Conservation (phyloP, 1,140 invertebrate genomes). For the Wasmannia auropunctata region DNA sequence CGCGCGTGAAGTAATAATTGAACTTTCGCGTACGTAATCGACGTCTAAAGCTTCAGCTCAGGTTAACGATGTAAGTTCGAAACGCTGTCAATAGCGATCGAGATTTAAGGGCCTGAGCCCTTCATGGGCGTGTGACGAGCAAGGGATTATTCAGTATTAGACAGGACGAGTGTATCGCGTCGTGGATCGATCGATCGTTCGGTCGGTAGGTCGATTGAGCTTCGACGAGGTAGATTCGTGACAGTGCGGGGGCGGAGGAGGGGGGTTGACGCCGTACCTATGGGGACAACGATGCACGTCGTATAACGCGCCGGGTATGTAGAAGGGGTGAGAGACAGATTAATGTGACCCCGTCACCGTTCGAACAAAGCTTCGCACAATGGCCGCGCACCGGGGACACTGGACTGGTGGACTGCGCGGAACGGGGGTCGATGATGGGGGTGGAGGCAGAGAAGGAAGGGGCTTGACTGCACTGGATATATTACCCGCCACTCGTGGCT, state of each 20-base stretch:
- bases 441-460: conserved; percentile 68
- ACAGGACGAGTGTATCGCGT: conserved; percentile 11
- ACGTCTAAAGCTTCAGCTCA: conserved; percentile 58
- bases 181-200: conserved; percentile 64
- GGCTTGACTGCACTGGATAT: conserved; percentile 80
- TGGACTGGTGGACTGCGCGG: conserved; percentile 69
- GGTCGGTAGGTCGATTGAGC: conserved; percentile 67
- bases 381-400: conserved; percentile 81
- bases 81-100: conserved; percentile 55
- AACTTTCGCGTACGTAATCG: conserved; percentile 45
- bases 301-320: conserved; percentile 77
- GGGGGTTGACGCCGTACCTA: conserved; percentile 60
- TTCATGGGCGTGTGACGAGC: conserved; percentile 30
- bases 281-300: conserved; percentile 71
- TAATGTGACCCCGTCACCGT: conserved; percentile 84
- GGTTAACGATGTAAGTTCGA: conserved; percentile 56
- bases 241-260: conserved; percentile 21
- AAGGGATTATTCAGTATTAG: conserved; percentile 50
- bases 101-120: conserved; percentile 63
- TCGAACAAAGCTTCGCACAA: conserved; percentile 84
- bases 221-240: conserved; percentile 51
- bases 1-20: conserved; percentile 37
- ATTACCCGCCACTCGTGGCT: conserved; percentile 81
- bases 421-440: conserved; percentile 69
- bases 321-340: conserved; percentile 83